Percentiles rank a stretch among this genome's conserved stretches.
These are phyloP conservation scores for Apaloderma vittatum DNA, from an alignment of 2,113 vertebrate species.

Conservation along the genomic window DNA sequence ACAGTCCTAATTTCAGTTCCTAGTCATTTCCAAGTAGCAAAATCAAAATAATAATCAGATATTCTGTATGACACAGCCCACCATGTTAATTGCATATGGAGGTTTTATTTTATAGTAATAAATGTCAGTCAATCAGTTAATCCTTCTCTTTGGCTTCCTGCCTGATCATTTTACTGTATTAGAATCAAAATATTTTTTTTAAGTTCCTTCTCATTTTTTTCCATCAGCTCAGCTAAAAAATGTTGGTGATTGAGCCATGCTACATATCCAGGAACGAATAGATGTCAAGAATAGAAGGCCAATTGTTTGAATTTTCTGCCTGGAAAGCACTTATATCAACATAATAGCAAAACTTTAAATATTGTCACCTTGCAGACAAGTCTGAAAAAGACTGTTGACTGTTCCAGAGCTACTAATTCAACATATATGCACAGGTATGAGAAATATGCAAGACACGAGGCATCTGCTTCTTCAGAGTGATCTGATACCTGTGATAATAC, in stretches of 20 bases:
- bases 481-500: not conserved
- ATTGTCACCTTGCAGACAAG: not conserved
- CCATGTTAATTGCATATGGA: not conserved
- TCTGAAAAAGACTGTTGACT: not conserved
- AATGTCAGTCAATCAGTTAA: not conserved
- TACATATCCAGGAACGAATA: not conserved
- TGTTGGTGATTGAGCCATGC: not conserved
- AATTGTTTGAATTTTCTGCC: not conserved
- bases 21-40: not conserved
- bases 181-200: not conserved
- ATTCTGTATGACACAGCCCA: not conserved
- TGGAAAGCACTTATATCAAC: not conserved
- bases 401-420: not conserved
- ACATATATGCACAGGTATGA: not conserved
- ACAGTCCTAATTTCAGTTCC: not conserved
- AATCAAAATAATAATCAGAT: not conserved
- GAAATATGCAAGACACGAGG: not conserved
- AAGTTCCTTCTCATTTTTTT: not conserved
- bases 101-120: not conserved
- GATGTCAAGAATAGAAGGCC: not conserved
- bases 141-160: not conserved
- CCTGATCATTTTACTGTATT: not conserved
- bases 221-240: not conserved
- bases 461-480: not conserved
- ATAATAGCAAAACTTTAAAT: not conserved